Percentiles rank a stretch among this genome's conserved stretches.
Evolutionary conservation across 2,888 invertebrate genomes (phyloP).

Genomic region (Dolichopus griseipennis): DNA sequence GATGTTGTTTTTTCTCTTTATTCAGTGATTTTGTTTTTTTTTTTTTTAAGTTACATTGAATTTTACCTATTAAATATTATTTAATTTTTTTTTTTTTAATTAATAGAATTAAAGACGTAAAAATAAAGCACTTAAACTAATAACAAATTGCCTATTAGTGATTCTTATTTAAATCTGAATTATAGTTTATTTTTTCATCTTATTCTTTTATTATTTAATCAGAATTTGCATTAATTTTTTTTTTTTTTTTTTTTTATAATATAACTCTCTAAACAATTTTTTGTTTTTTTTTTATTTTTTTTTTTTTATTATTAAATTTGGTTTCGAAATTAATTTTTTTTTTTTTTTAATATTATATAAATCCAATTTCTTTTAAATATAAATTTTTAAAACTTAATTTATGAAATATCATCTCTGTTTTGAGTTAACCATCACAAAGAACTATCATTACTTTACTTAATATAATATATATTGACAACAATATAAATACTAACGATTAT

Average conservation of each 20-base stretch:
- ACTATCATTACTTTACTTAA: too few relatives aligned
- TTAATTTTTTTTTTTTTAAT: background rate
- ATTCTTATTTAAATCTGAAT: slow-evolving; percentile 1
- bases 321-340: slow-evolving; percentile 16
- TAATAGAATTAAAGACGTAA: background rate
- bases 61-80: slow-evolving; percentile 1
- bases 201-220: background rate
- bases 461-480: too few relatives aligned
- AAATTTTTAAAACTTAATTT: slow-evolving; percentile 10
- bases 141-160: slow-evolving; percentile 2
- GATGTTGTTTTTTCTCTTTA: background rate
- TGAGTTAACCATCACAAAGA: too few relatives aligned
- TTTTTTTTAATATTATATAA: slow-evolving; percentile 16
- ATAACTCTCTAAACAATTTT: slow-evolving; percentile 33
- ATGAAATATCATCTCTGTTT: slow-evolving; percentile 8
- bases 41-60: background rate
- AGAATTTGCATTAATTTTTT: slow-evolving; percentile 14
- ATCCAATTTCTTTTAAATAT: slow-evolving; percentile 8
- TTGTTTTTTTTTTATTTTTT: slow-evolving; percentile 25
- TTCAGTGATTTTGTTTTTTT: background rate
- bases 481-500: too few relatives aligned
- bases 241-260: slow-evolving; percentile 23
- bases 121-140: slow-evolving; percentile 3
- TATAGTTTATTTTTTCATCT: background rate
- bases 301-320: background rate